Percentiles rank a stretch among this genome's conserved stretches.
These are phyloP conservation scores for Leptobrachium ailaonicum DNA, from an alignment of 2,113 vertebrate genomes.

Conservation along the genomic window DNA sequence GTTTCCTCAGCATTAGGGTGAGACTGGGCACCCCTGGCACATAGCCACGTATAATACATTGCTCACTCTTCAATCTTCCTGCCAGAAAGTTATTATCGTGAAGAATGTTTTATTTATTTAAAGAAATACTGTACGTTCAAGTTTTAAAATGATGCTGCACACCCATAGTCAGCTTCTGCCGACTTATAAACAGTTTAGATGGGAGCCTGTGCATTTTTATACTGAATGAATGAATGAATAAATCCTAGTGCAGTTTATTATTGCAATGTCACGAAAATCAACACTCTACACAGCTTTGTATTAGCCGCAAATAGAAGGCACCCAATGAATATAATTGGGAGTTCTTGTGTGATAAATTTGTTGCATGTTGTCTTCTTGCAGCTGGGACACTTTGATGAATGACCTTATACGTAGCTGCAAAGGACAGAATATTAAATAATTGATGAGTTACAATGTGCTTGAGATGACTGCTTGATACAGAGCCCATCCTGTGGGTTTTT, in stretches of 20 bases:
- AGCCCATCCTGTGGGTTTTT: constrained; percentile 35
- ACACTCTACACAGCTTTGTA: neutral
- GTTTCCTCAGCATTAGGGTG: no score
- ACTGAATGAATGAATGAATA: neutral
- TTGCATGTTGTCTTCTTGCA: constrained; percentile 18
- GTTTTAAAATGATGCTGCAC: neutral
- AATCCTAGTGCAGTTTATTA: neutral
- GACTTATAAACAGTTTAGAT: neutral
- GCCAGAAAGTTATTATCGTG: constrained; percentile 28
- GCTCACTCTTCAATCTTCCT: constrained; percentile 22
- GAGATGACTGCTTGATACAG: constrained; percentile 41
- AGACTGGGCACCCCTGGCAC: no score
- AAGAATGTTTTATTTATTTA: constrained; percentile 19
- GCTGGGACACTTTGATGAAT: constrained; percentile 43
- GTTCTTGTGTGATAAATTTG: constrained; percentile 29
- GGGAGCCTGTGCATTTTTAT: neutral
- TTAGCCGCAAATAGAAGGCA: neutral
- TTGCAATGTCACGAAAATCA: neutral
- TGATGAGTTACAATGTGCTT: constrained; percentile 47
- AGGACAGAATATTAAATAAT: constrained; percentile 51
- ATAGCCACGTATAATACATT: constrained; percentile 1
- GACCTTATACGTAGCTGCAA: constrained; percentile 45
- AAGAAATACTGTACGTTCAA: constrained; percentile 6
- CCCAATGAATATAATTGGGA: neutral
- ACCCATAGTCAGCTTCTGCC: neutral